Evolutionary conservation across 2,888 invertebrate species (phyloP).

Genomic region (Drosophila tanythrix): DNA sequence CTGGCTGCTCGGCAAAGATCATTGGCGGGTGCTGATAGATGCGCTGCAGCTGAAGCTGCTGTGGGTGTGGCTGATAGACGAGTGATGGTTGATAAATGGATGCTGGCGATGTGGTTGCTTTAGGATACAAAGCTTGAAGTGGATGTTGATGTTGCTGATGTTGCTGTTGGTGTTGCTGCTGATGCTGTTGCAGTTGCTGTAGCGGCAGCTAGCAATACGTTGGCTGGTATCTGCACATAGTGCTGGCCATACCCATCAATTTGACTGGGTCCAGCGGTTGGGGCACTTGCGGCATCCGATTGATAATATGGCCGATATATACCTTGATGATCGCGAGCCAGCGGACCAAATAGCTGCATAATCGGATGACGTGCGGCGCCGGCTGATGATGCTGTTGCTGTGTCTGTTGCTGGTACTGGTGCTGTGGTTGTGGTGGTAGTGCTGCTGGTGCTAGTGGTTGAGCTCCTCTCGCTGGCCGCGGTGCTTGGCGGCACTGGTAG

Average conservation of each 20-base stretch:
- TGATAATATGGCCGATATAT: conserved; percentile 70
- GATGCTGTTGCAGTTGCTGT: conserved; percentile 66
- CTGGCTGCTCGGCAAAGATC: conserved; percentile 56
- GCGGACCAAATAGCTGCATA: conserved; percentile 68
- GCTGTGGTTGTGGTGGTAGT: conserved; percentile 20
- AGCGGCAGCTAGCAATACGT: conserved; percentile 68
- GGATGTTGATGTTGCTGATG: conserved; percentile 32
- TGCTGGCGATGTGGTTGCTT: conserved; percentile 31
- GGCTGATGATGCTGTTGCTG: conserved; percentile 35
- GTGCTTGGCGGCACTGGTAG: conserved; percentile 32
- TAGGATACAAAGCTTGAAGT: conserved; percentile 45
- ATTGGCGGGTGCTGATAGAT: conserved; percentile 45
- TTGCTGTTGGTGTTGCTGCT: conserved; percentile 54
- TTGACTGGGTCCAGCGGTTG: conserved; percentile 34
- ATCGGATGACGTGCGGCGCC: conserved; percentile 45
- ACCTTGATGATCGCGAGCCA: conserved; percentile 78
- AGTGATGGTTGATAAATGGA: conserved; percentile 51
- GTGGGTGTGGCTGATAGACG: conserved; percentile 46
- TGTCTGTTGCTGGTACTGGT: conserved; percentile 8
- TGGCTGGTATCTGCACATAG: conserved; percentile 74
- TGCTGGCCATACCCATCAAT: conserved; percentile 53
- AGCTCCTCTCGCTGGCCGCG: conserved; percentile 29
- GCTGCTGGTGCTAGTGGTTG: conserved; percentile 33
- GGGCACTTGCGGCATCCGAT: conserved; percentile 47
- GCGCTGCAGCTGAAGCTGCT: conserved; percentile 41